These are phyloP conservation scores for Colistium nudipinnis DNA, from an alignment of 2,113 vertebrate species.

Conservation along the genomic window DNA sequence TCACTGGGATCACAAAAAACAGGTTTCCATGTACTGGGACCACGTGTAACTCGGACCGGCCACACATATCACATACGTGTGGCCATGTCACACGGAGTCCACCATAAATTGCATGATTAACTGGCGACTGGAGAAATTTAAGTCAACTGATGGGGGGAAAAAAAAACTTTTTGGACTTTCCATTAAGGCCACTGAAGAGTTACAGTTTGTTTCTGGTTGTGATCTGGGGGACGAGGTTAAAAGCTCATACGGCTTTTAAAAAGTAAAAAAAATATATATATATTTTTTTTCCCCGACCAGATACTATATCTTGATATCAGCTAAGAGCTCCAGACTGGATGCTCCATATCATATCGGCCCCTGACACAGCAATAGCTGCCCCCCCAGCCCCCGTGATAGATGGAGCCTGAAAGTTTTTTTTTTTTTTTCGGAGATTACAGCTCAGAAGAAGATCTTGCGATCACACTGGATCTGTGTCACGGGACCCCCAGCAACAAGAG, in stretches of 20 bases:
- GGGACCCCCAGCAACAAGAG: constrained; percentile 4
- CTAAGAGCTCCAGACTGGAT: constrained; percentile 11
- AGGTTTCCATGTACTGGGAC: constrained; percentile 70
- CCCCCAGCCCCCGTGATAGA: constrained; percentile 48
- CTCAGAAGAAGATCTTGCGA: constrained; percentile 43
- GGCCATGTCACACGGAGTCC: constrained; percentile 17
- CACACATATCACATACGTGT: constrained; percentile 29
- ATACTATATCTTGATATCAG: constrained; percentile 43
- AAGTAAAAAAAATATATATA: no score
- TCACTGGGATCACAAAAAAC: constrained; percentile 44
- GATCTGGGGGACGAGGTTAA: no score
- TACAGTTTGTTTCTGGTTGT: constrained; percentile 44
- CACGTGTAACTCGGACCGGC: constrained; percentile 57
- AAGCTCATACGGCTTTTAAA: no score
- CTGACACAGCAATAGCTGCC: constrained; percentile 34
- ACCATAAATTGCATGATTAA: no score
- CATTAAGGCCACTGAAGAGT: constrained; percentile 24
- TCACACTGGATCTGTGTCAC: constrained; percentile 14
- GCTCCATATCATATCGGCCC: constrained; percentile 39
- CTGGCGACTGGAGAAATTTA: no score
- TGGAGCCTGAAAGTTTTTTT: constrained; percentile 17
- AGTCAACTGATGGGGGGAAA: no score
- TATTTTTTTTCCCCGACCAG: background rate
- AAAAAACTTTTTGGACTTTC: constrained; percentile 20
- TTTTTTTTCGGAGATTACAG: constrained; percentile 57